Evolutionary conservation across 2,797 vertebrate genomes (phyloP).

Genomic region (Philypnodon macrostomus): DNA sequence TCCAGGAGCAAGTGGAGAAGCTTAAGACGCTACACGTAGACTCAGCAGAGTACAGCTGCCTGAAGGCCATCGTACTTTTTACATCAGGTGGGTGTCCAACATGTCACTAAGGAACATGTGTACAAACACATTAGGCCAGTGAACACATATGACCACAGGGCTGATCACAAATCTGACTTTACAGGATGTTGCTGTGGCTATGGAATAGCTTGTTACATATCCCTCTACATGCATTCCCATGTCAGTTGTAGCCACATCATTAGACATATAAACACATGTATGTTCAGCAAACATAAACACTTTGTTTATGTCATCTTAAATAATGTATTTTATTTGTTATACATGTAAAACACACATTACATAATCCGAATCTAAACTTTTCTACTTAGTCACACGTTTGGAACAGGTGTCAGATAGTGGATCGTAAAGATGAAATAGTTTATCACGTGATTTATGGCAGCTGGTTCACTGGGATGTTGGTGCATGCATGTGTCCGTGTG

Average conservation of each 20-base stretch:
- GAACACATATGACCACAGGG: conserved; percentile 29
- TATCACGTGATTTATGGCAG: conserved; percentile 63
- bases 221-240: conserved; percentile 62
- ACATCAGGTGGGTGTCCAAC: conserved; percentile 90
- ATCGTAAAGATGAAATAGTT: conserved; percentile 65
- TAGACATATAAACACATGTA: conserved; percentile 62
- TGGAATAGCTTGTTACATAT: conserved; percentile 62
- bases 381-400: conserved; percentile 39
- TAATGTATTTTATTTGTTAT: too few species aligned
- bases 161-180: conserved; percentile 58
- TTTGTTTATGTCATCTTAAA: too few species aligned
- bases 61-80: conserved; percentile 98
- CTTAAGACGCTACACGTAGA: conserved; percentile 98
- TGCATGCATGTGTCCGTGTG: conserved; percentile 66
- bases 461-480: conserved; percentile 63
- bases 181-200: conserved; percentile 55
- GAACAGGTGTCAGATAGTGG: conserved; percentile 70
- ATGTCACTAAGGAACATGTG: conserved; percentile 39
- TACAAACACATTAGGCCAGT: conserved; percentile 49
- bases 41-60: conserved; percentile 97
- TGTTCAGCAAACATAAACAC: conserved; percentile 53
- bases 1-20: conserved; percentile 99
- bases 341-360: too few species aligned
- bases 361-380: conserved; percentile 22
- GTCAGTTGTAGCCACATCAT: conserved; percentile 57